Percentiles rank a stretch among this genome's conserved stretches.
Evolutionary conservation across 2,113 vertebrate genomes (phyloP).

Genomic region (Erinaceus europaeus): DNA sequence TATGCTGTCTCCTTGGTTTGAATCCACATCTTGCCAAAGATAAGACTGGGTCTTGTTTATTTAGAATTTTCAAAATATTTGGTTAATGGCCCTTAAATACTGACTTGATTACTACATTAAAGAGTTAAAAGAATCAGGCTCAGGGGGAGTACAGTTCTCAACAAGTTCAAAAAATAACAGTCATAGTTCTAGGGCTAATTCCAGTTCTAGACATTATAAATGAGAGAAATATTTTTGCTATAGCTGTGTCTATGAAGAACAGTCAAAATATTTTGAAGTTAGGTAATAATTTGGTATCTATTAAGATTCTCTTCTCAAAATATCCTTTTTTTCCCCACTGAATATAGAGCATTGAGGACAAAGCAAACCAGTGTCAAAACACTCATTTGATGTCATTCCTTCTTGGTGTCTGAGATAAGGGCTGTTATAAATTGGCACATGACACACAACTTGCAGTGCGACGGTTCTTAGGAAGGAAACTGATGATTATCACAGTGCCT

Average conservation of each 20-base stretch:
- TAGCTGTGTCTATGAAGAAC: conserved; percentile 12
- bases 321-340: neutral
- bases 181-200: neutral
- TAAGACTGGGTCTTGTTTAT: neutral
- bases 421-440: neutral
- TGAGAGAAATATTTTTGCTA: conserved; percentile 6
- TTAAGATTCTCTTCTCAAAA: conserved; percentile 52
- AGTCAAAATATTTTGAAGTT: conserved; percentile 74
- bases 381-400: conserved; percentile 30
- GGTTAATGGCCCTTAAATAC: neutral
- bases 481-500: neutral
- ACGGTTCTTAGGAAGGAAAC: neutral
- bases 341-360: conserved; percentile 1
- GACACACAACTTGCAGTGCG: conserved; percentile 13
- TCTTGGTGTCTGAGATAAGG: conserved; percentile 11
- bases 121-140: neutral
- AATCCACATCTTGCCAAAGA: neutral
- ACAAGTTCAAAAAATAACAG: neutral
- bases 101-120: neutral
- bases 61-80: neutral
- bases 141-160: neutral
- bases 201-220: neutral
- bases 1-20: too few species aligned
- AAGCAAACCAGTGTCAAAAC: conserved; percentile 47
- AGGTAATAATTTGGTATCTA: conserved; percentile 47